Percentiles rank a stretch among this genome's conserved stretches.
These are phyloP conservation scores for Nezara viridula DNA, from an alignment of 2,888 invertebrate genomes.

Conservation along the genomic window DNA sequence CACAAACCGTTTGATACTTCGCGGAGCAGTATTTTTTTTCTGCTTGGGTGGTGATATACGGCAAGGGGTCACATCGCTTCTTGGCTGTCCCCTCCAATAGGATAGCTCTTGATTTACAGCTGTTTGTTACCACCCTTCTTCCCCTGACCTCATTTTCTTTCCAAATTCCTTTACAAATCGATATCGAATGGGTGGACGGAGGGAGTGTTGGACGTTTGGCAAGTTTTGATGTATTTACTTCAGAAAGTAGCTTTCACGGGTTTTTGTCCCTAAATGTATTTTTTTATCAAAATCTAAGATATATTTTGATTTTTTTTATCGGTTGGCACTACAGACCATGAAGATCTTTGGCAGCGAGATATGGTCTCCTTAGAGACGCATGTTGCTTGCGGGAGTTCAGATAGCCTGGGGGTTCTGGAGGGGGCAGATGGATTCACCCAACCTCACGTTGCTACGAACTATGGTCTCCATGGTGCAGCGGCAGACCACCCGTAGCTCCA, in stretches of 20 bases:
- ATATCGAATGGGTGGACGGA: background rate
- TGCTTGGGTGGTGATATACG: background rate
- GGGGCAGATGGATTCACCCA: too few species aligned
- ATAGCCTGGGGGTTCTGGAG: too few species aligned
- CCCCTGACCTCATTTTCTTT: conserved; percentile 45
- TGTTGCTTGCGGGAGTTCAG: too few species aligned
- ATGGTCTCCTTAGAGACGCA: too few species aligned
- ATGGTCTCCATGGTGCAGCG: too few species aligned
- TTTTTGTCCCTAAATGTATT: background rate
- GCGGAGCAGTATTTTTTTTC: background rate
- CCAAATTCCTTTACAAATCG: background rate
- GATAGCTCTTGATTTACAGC: background rate
- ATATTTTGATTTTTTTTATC: too few species aligned
- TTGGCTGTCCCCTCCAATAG: background rate
- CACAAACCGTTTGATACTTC: background rate
- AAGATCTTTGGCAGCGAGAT: too few species aligned
- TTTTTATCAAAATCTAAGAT: background rate
- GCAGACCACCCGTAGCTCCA: too few species aligned
- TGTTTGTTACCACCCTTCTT: background rate
- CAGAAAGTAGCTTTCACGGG: background rate
- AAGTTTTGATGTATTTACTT: background rate
- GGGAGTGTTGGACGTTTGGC: background rate
- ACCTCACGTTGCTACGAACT: too few species aligned
- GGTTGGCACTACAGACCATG: too few species aligned
- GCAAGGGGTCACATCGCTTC: background rate